phyloP scores from a whole-genome alignment of 2,113 vertebrate species.

The Indri indri region DNA sequence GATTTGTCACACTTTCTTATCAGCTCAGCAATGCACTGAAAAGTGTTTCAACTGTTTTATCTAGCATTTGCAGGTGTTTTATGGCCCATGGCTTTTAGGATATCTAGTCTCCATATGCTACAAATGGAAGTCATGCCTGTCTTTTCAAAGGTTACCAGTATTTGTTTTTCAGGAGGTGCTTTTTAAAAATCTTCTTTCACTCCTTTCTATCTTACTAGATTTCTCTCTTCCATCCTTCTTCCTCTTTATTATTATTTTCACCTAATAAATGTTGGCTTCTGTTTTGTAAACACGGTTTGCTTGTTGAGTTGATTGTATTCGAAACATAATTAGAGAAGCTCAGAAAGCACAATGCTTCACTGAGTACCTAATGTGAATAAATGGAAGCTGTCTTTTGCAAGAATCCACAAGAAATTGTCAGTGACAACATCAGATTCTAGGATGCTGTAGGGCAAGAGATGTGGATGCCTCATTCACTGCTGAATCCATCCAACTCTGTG shows the following conservation, averaged over 20 bases:
- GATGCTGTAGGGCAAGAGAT: not conserved
- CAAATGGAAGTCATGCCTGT: not conserved
- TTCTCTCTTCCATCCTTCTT: not conserved
- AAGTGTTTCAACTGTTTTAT: slow-evolving; percentile 2
- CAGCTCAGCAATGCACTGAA: not conserved
- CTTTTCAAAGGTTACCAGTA: not conserved
- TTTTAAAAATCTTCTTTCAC: not conserved
- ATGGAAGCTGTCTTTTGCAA: not conserved
- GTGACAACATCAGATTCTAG: not conserved
- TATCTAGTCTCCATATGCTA: not conserved
- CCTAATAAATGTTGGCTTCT: not conserved
- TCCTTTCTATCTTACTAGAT: not conserved
- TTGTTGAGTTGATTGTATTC: not conserved
- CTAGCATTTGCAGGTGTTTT: not conserved
- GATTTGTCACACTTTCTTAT: not conserved
- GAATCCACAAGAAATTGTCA: not conserved
- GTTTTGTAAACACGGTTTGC: not conserved
- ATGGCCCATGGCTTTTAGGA: not conserved
- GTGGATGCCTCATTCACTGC: not conserved
- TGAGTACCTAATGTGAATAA: not conserved
- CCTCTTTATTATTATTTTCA: not conserved
- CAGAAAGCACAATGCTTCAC: not conserved
- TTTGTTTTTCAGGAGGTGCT: not conserved
- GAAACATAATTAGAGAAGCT: not conserved
- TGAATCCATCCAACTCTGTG: rapidly evolving